Percentiles rank a stretch among this genome's conserved stretches.
Evolutionary conservation across 64 coral and sea anemone genomes (phyloP).

Genomic region (Actinia equina): DNA sequence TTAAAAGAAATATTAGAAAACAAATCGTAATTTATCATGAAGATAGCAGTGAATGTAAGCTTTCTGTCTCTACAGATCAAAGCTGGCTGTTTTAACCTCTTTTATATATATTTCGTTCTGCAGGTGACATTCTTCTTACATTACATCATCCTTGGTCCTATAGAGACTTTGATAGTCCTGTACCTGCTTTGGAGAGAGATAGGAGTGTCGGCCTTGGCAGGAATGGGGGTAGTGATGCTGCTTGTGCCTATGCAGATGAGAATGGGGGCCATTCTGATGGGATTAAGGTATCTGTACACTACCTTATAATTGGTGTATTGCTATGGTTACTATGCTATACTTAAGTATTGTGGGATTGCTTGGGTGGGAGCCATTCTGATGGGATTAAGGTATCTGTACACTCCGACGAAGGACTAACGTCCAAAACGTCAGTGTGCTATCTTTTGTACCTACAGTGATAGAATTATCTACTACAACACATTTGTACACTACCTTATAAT

Average conservation of each 20-base stretch:
- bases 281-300: conserved; percentile 29
- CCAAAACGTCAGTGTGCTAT: too few species aligned
- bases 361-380: conserved; percentile 51
- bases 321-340: neutral
- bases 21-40: too few species aligned
- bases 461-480: too few species aligned
- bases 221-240: conserved; percentile 45
- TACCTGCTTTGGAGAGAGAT: conserved; percentile 44
- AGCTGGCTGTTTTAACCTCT: too few species aligned
- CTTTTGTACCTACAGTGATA: too few species aligned
- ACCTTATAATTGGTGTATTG: neutral
- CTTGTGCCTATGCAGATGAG: conserved; percentile 60
- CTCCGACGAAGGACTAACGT: too few species aligned
- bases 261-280: conserved; percentile 64
- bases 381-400: too few species aligned
- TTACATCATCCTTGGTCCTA: conserved; percentile 53
- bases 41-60: too few species aligned
- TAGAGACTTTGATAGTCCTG: conserved; percentile 42
- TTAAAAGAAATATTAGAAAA: too few species aligned
- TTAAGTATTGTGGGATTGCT: neutral
- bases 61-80: too few species aligned
- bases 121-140: conserved; percentile 61
- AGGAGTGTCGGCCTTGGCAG: conserved; percentile 29
- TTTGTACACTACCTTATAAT: too few species aligned
- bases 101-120: neutral